Conservation (phyloP, 2,888 invertebrate genomes). For the Plemyria rubiginata region DNA sequence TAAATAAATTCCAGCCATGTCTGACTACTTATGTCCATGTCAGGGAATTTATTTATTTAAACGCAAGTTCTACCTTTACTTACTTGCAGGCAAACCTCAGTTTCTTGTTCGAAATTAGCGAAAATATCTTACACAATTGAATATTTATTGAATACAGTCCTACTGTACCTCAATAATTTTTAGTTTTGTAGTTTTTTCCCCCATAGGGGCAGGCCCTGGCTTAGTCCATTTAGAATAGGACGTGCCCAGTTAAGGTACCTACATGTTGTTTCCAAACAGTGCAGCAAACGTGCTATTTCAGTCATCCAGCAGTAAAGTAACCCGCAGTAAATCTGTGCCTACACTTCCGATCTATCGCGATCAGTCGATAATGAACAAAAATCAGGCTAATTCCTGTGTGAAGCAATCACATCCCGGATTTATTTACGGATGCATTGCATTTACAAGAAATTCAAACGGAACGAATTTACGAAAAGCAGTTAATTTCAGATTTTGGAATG, state of each 20-base stretch:
- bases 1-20: too few relatives aligned
- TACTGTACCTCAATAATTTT: too few relatives aligned
- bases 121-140: too few relatives aligned
- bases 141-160: too few relatives aligned
- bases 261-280: constrained; percentile 52
- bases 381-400: constrained; percentile 74
- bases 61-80: too few relatives aligned
- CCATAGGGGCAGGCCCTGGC: too few relatives aligned
- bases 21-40: too few relatives aligned
- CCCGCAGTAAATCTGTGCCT: constrained; percentile 38
- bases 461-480: constrained; percentile 17
- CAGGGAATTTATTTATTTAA: too few relatives aligned
- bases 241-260: constrained; percentile 22
- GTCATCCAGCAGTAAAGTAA: constrained; percentile 37
- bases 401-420: constrained; percentile 48
- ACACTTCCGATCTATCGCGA: constrained; percentile 58
- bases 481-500: constrained; percentile 52
- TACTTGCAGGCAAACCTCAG: too few relatives aligned
- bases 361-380: constrained; percentile 69
- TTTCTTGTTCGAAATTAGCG: too few relatives aligned
- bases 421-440: constrained; percentile 64
- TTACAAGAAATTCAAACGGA: constrained; percentile 46
- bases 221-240: too few relatives aligned
- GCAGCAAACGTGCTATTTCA: constrained; percentile 60
- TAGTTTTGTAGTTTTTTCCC: too few relatives aligned